Base-by-base conservation (phyloP, 2,888 invertebrate genomes). In the Parthenolecanium corni region DNA sequence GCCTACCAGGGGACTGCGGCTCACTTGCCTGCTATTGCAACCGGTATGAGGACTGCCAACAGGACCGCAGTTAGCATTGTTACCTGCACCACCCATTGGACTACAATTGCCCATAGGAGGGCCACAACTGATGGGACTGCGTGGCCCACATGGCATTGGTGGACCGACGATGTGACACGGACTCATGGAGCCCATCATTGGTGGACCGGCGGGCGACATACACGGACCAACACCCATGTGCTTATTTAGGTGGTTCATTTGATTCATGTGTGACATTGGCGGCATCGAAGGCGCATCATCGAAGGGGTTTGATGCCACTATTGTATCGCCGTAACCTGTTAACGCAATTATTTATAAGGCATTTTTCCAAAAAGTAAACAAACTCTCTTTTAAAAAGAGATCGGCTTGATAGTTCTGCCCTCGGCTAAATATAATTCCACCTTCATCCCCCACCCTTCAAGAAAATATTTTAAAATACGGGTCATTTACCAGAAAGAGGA, bases 291-390 rank as follows among this genome's bases (percentile, higher is more conserved):
- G 89, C 61, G 88, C 87, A 73, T 94, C 93, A 76, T 94, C 93
- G 74, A 94, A 94, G 42, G 93, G 93, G 76, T 94, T 94, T 66
- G 90, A 91, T 64, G 93, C 93, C 66, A 92, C 85, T 72, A 94
- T 90, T 65, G 92, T 93, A 72, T 93, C 93, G n/a, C 92, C 92
- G 75, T 89, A 92, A 64, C 76, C 75, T 72, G 69, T n/a, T n/a
- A n/a, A n/a, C n/a, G n/a, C n/a, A n/a, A n/a, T n/a, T n/a, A n/a
- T n/a, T n/a, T n/a, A n/a, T n/a, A n/a, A n/a, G 16, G 66, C 70
- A 64, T n/a, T n/a, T n/a, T n/a, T n/a, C n/a, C n/a, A n/a, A n/a
- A n/a, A n/a, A n/a, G n/a, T n/a, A n/a, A n/a, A n/a, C n/a, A n/a
- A n/a, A n/a, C n/a, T n/a, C n/a, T n/a, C n/a, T 52, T 2, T 4